phyloP scores from a whole-genome alignment of 2,888 invertebrate genomes.

The Stratiomys singularior region DNA sequence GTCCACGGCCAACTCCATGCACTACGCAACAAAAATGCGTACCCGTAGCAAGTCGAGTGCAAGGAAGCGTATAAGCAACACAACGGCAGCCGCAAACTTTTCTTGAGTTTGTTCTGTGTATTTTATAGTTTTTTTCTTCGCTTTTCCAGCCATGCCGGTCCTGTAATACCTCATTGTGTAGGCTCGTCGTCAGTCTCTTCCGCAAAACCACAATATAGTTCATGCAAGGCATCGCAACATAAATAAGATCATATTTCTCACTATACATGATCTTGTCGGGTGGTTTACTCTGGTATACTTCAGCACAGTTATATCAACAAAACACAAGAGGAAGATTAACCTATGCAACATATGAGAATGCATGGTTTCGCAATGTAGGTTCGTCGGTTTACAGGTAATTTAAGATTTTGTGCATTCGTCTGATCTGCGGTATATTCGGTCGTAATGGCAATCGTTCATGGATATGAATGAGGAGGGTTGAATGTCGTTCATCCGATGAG shows the following conservation, averaged over 20 bases:
- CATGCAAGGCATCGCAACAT: constrained; percentile 26
- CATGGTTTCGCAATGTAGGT: not conserved
- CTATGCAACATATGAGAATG: not conserved
- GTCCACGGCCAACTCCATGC: not conserved
- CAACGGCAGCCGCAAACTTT: constrained; percentile 13
- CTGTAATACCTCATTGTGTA: no score
- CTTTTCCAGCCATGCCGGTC: not conserved
- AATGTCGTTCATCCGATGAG: not conserved
- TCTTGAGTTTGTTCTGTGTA: not conserved
- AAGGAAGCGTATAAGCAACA: constrained; percentile 41
- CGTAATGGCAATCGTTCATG: not conserved
- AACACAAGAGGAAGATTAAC: not conserved
- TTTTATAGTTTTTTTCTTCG: not conserved
- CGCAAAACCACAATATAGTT: constrained; percentile 29
- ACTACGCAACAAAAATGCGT: not conserved
- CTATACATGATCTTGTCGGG: constrained; percentile 38
- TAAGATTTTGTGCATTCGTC: constrained; percentile 11
- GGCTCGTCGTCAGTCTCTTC: not conserved
- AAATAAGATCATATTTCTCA: constrained; percentile 42
- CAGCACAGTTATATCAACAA: not conserved
- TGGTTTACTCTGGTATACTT: constrained; percentile 16
- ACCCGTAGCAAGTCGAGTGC: constrained; percentile 27
- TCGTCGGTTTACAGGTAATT: constrained; percentile 4
- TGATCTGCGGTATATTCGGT: constrained; percentile 6
- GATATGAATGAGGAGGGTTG: not conserved